Evolutionary conservation across 2,113 vertebrate genomes (phyloP).

Genomic region (Alosa alosa): DNA sequence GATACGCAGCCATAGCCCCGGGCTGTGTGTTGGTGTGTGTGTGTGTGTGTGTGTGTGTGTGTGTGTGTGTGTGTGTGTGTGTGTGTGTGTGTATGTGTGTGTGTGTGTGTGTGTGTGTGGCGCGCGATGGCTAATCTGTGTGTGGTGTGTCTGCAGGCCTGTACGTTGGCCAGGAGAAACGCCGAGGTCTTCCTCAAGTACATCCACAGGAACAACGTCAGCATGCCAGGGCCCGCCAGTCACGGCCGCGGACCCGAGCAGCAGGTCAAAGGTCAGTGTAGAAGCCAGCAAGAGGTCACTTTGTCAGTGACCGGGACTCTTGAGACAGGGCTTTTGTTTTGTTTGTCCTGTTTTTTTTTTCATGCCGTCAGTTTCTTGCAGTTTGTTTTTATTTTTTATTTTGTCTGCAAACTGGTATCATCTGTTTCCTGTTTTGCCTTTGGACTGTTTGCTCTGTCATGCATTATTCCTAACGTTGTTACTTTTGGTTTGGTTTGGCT

Average conservation of each 20-base stretch:
- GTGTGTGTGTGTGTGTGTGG: not conserved
- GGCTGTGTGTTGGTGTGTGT: not conserved
- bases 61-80: no score
- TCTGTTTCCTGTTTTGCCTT: conserved; percentile 10
- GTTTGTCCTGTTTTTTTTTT: not conserved
- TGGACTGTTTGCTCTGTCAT: not conserved
- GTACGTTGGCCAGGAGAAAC: conserved; percentile 91
- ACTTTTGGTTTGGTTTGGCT: not conserved
- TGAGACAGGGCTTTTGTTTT: not conserved
- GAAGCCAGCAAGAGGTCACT: not conserved
- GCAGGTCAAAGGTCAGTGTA: conserved; percentile 91
- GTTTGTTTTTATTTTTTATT: not conserved
- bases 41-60: not conserved
- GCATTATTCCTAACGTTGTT: not conserved
- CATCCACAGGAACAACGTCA: conserved; percentile 97
- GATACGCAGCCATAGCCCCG: not conserved
- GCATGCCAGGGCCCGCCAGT: conserved; percentile 84
- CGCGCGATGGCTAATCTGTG: not conserved
- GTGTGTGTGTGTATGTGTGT: no score
- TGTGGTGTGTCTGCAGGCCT: conserved; percentile 75
- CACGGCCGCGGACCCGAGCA: conserved; percentile 89
- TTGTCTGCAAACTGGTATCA: not conserved
- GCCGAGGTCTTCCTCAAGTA: conserved; percentile 98
- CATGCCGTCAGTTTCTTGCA: not conserved
- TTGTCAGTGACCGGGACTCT: not conserved